A percentile compares a stretch with the other conserved stretches of the same genome.
Evolutionary conservation across 2,797 vertebrate species (phyloP).

Genomic region (Xenentodon cancila): DNA sequence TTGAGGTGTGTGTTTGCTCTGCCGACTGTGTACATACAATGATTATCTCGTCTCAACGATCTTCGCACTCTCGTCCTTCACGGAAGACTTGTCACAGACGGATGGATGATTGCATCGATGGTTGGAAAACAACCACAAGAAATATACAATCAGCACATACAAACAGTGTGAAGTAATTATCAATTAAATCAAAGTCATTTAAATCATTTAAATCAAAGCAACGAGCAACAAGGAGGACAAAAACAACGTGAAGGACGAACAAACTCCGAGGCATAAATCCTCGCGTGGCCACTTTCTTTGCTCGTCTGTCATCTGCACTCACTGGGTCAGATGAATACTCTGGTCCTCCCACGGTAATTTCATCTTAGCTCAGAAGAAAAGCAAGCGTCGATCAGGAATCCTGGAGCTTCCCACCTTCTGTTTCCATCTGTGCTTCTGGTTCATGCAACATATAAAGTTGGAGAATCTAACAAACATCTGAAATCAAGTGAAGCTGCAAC

Average conservation of each 20-base stretch:
- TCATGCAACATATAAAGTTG: too few relatives aligned
- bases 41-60: slow-evolving; percentile 23
- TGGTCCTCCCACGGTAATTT: slow-evolving; percentile 26
- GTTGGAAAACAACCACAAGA: slow-evolving; percentile 24
- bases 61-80: slow-evolving; percentile 41
- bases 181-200: slow-evolving; percentile 45
- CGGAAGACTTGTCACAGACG: slow-evolving; percentile 28
- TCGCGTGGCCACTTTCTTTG: slow-evolving; percentile 1
- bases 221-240: slow-evolving; percentile 17
- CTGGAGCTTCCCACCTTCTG: too few relatives aligned
- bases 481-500: too few relatives aligned
- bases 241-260: slow-evolving; percentile 43
- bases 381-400: too few relatives aligned
- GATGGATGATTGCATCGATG: slow-evolving; percentile 8
- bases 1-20: background rate
- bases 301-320: slow-evolving; percentile 17
- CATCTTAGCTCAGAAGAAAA: background rate
- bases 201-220: slow-evolving; percentile 39
- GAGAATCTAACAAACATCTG: too few relatives aligned
- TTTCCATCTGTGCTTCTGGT: too few relatives aligned
- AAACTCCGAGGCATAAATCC: slow-evolving; percentile 46
- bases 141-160: background rate
- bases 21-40: background rate
- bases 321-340: slow-evolving; percentile 26
- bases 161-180: background rate